Evolutionary conservation across 2,888 invertebrate genomes (phyloP), one percentile per base, ranked within the genome.

Genomic region (Brachypalpus laphriformis): DNA sequence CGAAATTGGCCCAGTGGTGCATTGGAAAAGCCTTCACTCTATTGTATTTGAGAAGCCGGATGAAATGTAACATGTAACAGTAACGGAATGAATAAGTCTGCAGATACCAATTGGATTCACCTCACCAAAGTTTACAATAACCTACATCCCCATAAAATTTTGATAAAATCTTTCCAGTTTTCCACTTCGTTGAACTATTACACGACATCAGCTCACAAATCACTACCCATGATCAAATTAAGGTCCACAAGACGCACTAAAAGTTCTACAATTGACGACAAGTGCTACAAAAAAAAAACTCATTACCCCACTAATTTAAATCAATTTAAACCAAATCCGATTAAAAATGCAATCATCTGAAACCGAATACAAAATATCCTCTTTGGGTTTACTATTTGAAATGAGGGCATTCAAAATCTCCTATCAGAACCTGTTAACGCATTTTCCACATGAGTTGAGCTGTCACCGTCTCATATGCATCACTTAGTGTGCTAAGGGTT

Each of bases 271-370:
- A 47, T 56, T 77, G 31, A 37, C 9, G 66, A 68, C 78, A 66
- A 76, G 68, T 76, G 7, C 6, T 2, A 63, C 57, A 34, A 40
- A 18, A 54, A 65, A 57, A 22, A 51, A 57, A 37, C 57, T 71
- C 81, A 85, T 81, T 85, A 85, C 75, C 61, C 70, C 75, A 85
- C 85, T 75, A 85, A 85, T 85, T 75, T 75, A 61, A 85, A 85
- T 81, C 85, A 85, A 81, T 85, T 85, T 85, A 85, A 81, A 75
- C 56, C 37, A 70, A 85, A 85, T 85, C 85, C 85, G 85, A 85
- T 85, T 85, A 85, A 85, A 85, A 85, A 76, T 49, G 80, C 85
- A 85, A 85, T 85, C 85, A 85, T 81, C 85, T 76, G 81, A 85
- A 80, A 75, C 81, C 85, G 81, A 14, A 75, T 85, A 81, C 81